These are phyloP conservation scores for Pimephales promelas DNA, from an alignment of 2,113 vertebrate genomes.

Conservation along the genomic window DNA sequence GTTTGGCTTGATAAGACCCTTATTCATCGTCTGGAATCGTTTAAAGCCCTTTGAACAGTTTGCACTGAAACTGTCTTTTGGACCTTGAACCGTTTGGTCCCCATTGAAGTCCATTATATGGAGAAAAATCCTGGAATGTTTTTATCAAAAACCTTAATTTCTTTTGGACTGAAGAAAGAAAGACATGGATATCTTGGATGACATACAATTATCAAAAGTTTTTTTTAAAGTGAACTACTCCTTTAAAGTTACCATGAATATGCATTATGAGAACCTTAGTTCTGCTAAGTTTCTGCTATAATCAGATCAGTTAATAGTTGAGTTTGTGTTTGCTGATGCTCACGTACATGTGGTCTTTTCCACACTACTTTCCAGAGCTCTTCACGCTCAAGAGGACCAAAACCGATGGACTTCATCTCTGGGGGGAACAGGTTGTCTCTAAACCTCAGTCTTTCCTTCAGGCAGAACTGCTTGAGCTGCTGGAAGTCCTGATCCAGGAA, in stretches of 20 bases:
- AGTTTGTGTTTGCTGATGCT: not conserved
- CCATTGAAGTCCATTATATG: too few relatives aligned
- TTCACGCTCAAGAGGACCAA: conserved; percentile 31
- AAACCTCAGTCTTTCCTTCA: conserved; percentile 45
- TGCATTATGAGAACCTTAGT: not conserved
- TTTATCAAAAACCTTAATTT: too few relatives aligned
- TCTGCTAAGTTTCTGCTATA: not conserved
- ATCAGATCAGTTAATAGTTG: not conserved
- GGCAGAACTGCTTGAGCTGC: conserved; percentile 54
- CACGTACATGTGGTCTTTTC: conserved; percentile 56
- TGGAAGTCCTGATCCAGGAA: conserved; percentile 66
- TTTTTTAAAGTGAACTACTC: too few relatives aligned
- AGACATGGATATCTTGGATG: too few relatives aligned
- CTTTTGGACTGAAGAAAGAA: too few relatives aligned
- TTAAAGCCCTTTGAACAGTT: too few relatives aligned
- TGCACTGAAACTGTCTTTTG: too few relatives aligned
- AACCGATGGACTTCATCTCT: conserved; percentile 64
- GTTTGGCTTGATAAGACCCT: too few relatives aligned
- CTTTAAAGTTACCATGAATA: not conserved
- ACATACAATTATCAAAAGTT: too few relatives aligned
- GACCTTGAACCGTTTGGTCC: too few relatives aligned
- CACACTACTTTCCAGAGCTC: conserved; percentile 51
- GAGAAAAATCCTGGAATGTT: too few relatives aligned
- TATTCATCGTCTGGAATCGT: too few relatives aligned
- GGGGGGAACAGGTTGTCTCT: conserved; percentile 70